Evolutionary conservation across 2,113 vertebrate species (phyloP).

Genomic region (Prunella himalayana): DNA sequence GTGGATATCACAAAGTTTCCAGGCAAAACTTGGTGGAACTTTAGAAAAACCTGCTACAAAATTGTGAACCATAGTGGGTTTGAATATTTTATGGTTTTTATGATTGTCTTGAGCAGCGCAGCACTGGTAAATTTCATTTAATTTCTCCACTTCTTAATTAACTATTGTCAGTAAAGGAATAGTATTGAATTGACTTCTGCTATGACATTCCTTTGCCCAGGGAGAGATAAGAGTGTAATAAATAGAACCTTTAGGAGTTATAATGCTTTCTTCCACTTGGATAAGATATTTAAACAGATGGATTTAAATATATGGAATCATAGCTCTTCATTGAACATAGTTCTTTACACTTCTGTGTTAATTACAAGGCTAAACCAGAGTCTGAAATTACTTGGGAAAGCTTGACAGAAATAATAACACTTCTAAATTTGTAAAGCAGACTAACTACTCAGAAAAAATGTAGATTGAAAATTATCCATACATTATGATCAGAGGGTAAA

Average conservation of each 20-base stretch:
- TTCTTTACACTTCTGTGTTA: not conserved
- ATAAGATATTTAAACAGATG: not conserved
- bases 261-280: not conserved
- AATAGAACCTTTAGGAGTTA: not conserved
- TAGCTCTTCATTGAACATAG: not conserved
- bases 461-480: not conserved
- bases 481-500: not conserved
- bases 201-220: not conserved
- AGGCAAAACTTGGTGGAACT: constrained; percentile 82
- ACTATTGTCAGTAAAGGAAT: not conserved
- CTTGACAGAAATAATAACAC: not conserved
- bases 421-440: not conserved
- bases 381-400: not conserved
- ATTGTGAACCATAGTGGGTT: constrained; percentile 94
- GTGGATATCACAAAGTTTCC: constrained; percentile 67
- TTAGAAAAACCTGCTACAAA: constrained; percentile 89
- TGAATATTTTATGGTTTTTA: constrained; percentile 93
- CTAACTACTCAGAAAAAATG: not conserved
- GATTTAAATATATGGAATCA: not conserved
- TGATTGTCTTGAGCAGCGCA: constrained; percentile 92
- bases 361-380: not conserved
- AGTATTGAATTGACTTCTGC: not conserved
- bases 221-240: not conserved
- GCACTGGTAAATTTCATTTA: constrained; percentile 78
- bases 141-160: not conserved